These are phyloP conservation scores for Nothocercus nigrocapillus DNA, from an alignment of 2,113 vertebrate genomes.

Conservation along the genomic window DNA sequence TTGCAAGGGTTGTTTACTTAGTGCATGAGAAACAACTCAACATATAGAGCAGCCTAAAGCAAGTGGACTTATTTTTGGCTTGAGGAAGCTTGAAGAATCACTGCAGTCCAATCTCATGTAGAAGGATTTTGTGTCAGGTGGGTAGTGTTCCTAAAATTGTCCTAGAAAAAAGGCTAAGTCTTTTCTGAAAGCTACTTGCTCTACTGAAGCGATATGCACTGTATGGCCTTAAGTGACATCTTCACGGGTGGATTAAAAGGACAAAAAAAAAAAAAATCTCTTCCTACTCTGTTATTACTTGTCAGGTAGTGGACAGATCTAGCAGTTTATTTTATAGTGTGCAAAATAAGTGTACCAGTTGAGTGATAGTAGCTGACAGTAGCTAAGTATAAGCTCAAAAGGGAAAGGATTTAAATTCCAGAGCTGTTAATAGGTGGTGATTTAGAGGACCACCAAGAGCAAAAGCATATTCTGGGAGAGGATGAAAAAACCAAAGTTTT, in stretches of 20 bases:
- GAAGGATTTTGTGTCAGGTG: background rate
- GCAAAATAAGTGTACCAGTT: background rate
- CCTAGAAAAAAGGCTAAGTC: background rate
- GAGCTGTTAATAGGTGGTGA: background rate
- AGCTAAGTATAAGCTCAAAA: background rate
- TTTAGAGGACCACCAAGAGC: too few species aligned
- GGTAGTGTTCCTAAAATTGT: background rate
- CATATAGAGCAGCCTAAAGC: background rate
- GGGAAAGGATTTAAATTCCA: background rate
- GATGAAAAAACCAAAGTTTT: background rate
- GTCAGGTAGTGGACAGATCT: background rate
- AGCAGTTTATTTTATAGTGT: background rate
- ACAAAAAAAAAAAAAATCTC: background rate
- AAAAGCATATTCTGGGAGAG: background rate
- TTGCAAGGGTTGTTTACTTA: background rate
- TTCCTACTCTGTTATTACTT: background rate
- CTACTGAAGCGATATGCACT: background rate
- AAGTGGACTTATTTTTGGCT: background rate
- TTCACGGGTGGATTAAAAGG: too few species aligned
- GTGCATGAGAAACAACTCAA: background rate
- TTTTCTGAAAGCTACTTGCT: background rate
- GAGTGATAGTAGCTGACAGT: background rate
- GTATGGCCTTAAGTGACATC: rapidly evolving
- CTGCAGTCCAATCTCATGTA: background rate
- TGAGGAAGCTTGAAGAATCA: background rate